Evolutionary conservation across 2,888 invertebrate genomes (phyloP).

Genomic region (Sminthurinus aureus): DNA sequence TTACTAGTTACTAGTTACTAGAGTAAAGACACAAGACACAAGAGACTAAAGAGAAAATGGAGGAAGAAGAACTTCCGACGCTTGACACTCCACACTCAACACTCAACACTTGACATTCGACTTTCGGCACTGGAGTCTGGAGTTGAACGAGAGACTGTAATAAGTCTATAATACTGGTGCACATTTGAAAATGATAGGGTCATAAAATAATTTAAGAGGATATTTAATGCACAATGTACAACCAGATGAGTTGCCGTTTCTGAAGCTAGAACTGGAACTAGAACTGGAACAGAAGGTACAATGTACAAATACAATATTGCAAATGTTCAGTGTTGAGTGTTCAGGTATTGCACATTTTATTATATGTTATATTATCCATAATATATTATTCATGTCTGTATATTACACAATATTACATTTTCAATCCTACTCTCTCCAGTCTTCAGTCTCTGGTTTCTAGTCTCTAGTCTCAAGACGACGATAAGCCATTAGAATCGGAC

Average conservation of each 20-base stretch:
- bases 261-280: no score
- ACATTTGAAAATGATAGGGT: background rate
- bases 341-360: no score
- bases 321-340: no score
- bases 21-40: no score
- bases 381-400: no score
- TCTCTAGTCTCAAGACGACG: constrained; percentile 14
- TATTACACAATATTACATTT: background rate
- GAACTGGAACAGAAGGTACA: no score
- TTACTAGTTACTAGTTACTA: no score
- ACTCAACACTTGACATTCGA: background rate
- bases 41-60: no score
- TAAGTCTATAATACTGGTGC: background rate
- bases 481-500: constrained; percentile 38
- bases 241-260: no score
- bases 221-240: background rate
- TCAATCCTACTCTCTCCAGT: constrained; percentile 5
- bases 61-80: no score
- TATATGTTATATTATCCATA: background rate
- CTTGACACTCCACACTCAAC: background rate
- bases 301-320: no score
- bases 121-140: no score
- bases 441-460: background rate
- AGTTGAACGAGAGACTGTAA: background rate
- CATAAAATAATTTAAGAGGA: background rate